These are phyloP conservation scores for Perithous albicinctus DNA, from an alignment of 2,888 invertebrate genomes.

Conservation along the genomic window DNA sequence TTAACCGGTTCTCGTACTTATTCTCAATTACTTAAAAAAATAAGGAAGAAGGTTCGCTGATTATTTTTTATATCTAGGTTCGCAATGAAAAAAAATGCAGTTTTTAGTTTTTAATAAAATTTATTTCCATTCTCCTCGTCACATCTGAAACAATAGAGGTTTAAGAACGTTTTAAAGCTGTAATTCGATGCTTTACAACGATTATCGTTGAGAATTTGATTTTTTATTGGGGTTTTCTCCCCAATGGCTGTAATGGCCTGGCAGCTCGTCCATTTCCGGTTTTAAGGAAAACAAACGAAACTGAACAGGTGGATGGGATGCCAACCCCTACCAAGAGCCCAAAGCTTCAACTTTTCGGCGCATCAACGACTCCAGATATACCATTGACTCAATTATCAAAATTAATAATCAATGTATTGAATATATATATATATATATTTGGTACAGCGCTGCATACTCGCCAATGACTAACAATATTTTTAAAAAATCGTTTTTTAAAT, in stretches of 20 bases:
- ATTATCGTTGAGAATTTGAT: conserved; percentile 71
- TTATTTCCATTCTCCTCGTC: conserved; percentile 54
- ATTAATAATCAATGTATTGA: neutral
- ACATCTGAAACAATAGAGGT: conserved; percentile 60
- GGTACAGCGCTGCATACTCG: neutral
- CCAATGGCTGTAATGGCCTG: conserved; percentile 83
- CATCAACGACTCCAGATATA: neutral
- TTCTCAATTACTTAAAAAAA: neutral
- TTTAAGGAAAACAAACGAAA: conserved; percentile 32
- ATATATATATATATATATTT: no score
- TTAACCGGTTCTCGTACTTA: no score
- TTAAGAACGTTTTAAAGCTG: conserved; percentile 20
- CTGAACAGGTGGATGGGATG: conserved; percentile 86
- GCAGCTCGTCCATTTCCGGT: conserved; percentile 36
- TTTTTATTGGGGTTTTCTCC: conserved; percentile 86
- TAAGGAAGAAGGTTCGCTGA: neutral
- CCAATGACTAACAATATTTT: neutral
- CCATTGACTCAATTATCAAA: neutral
- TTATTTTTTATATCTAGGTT: neutral
- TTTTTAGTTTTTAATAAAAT: conserved; percentile 54
- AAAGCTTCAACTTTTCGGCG: conserved; percentile 75
- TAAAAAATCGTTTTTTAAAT: neutral
- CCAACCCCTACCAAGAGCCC: conserved; percentile 86
- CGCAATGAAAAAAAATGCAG: neutral
- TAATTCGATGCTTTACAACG: conserved; percentile 3